phyloP scores from a whole-genome alignment of 2,888 invertebrate species.

The Acanthosepion pharaonis region DNA sequence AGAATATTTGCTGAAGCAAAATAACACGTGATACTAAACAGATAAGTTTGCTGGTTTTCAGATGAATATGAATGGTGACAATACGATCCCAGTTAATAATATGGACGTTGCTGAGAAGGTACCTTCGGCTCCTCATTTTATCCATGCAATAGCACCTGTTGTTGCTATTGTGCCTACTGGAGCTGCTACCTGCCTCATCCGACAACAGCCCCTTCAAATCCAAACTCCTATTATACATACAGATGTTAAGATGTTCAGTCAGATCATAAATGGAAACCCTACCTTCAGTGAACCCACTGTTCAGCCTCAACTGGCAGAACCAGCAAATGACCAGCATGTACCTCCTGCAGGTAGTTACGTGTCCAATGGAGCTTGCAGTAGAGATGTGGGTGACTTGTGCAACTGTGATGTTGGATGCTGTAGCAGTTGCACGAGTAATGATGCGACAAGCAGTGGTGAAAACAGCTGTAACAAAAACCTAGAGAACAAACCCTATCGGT shows the following conservation, averaged over 20 bases:
- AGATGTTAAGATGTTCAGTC: conserved; percentile 38
- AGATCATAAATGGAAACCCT: not conserved
- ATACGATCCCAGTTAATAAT: not conserved
- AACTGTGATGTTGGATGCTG: not conserved
- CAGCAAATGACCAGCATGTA: not conserved
- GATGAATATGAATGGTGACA: not conserved
- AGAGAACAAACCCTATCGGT: not conserved
- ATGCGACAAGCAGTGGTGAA: not conserved
- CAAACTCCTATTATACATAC: not conserved
- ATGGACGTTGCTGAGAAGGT: not conserved
- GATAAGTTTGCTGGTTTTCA: not conserved
- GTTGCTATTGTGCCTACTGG: not conserved
- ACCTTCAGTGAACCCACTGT: not conserved
- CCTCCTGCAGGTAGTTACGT: not conserved
- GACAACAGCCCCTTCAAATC: not conserved
- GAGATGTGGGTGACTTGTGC: not conserved
- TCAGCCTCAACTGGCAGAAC: not conserved
- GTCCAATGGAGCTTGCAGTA: not conserved
- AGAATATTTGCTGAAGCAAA: not conserved
- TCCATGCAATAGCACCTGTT: not conserved
- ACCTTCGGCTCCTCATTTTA: not conserved
- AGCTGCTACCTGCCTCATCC: not conserved
- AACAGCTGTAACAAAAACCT: not conserved
- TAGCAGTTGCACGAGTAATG: not conserved
- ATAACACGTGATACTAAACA: not conserved